These are phyloP conservation scores for Schlechtendalia chinensis DNA, from an alignment of 1,140 invertebrate genomes.

Conservation along the genomic window DNA sequence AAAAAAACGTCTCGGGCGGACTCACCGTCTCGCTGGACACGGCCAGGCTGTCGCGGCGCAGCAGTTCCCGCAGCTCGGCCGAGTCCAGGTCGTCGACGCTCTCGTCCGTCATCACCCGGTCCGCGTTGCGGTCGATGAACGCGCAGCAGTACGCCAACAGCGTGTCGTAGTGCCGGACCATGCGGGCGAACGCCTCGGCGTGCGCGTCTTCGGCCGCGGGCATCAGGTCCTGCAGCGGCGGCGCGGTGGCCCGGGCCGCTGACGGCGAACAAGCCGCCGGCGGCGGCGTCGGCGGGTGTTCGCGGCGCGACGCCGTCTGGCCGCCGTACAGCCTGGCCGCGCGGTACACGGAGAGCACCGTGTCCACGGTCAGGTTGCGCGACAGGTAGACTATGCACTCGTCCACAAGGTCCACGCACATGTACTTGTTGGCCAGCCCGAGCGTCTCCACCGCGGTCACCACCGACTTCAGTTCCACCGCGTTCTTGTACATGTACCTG, in stretches of 20 bases:
- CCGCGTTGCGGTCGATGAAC: conserved; percentile 62
- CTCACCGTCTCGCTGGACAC: conserved; percentile 41
- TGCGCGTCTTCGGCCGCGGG: conserved; percentile 3
- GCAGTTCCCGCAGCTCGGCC: conserved; percentile 63
- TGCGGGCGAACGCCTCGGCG: conserved; percentile 56
- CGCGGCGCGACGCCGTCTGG: conserved; percentile 2
- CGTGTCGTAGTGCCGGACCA: conserved; percentile 60
- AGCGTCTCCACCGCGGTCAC: conserved; percentile 65
- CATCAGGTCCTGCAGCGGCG: conserved; percentile 19
- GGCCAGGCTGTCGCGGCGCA: conserved; percentile 60
- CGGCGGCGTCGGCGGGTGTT: background rate
- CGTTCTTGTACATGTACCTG: conserved; percentile 65
- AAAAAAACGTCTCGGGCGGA: no score
- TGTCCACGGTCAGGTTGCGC: conserved; percentile 57
- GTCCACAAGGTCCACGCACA: conserved; percentile 64
- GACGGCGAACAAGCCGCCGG: conserved; percentile 1
- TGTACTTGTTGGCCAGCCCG: conserved; percentile 68
- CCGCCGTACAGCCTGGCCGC: conserved; percentile 54
- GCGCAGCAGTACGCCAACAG: conserved; percentile 59
- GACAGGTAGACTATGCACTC: conserved; percentile 65
- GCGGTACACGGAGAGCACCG: conserved; percentile 60
- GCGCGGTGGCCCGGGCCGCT: conserved; percentile 25
- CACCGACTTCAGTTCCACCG: conserved; percentile 64
- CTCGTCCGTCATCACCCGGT: conserved; percentile 64
- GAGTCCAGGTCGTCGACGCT: conserved; percentile 66